These are phyloP conservation scores for Struthidea cinerea DNA, from an alignment of 2,113 vertebrate genomes.

Conservation along the genomic window DNA sequence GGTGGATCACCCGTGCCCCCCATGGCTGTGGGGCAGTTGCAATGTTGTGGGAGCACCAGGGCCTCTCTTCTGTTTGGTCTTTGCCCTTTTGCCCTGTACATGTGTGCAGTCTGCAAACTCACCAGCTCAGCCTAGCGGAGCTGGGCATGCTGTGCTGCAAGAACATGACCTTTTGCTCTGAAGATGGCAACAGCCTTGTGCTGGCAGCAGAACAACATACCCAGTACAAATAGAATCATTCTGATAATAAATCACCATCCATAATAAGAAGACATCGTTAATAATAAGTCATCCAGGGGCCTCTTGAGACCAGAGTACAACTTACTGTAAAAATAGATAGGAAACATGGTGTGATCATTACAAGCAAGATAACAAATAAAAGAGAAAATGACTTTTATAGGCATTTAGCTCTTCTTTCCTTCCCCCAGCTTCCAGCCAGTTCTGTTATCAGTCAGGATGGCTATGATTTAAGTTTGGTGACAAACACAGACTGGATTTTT, in stretches of 20 bases:
- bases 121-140: background rate
- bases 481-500: background rate
- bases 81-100: background rate
- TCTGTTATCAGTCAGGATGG: background rate
- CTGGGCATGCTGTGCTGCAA: background rate
- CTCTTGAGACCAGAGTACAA: constrained; percentile 53
- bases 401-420: constrained; percentile 47
- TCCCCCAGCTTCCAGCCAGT: background rate
- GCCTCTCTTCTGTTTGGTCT: background rate
- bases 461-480: constrained; percentile 11
- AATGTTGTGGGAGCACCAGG: background rate
- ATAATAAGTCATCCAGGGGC: constrained; percentile 63
- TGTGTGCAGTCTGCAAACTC: background rate
- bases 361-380: constrained; percentile 61
- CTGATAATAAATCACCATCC: constrained; percentile 69
- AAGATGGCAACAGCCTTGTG: constrained; percentile 45
- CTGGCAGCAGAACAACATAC: constrained; percentile 51
- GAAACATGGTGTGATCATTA: constrained; percentile 64
- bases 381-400: constrained; percentile 55
- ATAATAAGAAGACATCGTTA: constrained; percentile 69
- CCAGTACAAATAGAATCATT: constrained; percentile 56
- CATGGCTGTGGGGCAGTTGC: rapidly evolving
- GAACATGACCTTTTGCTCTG: constrained; percentile 47
- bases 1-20: rapidly evolving
- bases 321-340: constrained; percentile 67